Base-by-base conservation (phyloP, 2,113 vertebrate species). In the Grallaria varia region DNA sequence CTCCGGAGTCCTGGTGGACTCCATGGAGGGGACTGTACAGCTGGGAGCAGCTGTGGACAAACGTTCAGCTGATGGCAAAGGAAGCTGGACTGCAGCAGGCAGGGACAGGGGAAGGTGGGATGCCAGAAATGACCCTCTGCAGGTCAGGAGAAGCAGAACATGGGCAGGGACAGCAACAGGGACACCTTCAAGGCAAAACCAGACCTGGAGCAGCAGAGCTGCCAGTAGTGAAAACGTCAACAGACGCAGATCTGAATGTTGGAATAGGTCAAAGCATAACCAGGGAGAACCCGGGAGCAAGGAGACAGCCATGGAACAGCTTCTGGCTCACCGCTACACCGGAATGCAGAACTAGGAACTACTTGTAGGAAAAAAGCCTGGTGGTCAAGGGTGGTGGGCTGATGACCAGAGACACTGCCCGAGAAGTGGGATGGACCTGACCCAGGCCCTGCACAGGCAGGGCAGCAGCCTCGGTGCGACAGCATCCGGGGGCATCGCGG, bases 21-120 rank as follows among this genome's bases (percentile, higher is more conserved):
- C n/a, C n/a, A n/a, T n/a, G n/a, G n/a, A n/a, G 33, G 30, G 60
- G 19, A 31, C 3, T 0, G 20, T 14, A 30, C 21, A 3, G 31
- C 3, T 37, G 53, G 40, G 6, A 47, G 21, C 24, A 12, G 50
- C 55, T 9, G 1, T 0, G 7, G 84, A 23, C 40, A 66, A 31
- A 1, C 3, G 25, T 6, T 37, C 0, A 2, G 49, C 9, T 0
- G 0, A 6, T 12, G 13, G 45, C 17, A n/a, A 25, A 37, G 47
- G 84, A 39, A 31, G 35, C 22, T 6, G 40, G 18, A 3, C 7
- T 9, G 67, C 58, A 49, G 39, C 66, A 20, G 33, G 30, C 1
- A 30, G 27, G 8, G 49, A 39, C 45, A 19, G 53, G 4, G 82
- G 50, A 12, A 30, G 42, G 44, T 28, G 62, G 35, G 71, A 53